Percentiles rank a stretch among this genome's conserved stretches.
phyloP scores from a whole-genome alignment of 2,888 invertebrate genomes.

The Troglohyphantes excavatus region DNA sequence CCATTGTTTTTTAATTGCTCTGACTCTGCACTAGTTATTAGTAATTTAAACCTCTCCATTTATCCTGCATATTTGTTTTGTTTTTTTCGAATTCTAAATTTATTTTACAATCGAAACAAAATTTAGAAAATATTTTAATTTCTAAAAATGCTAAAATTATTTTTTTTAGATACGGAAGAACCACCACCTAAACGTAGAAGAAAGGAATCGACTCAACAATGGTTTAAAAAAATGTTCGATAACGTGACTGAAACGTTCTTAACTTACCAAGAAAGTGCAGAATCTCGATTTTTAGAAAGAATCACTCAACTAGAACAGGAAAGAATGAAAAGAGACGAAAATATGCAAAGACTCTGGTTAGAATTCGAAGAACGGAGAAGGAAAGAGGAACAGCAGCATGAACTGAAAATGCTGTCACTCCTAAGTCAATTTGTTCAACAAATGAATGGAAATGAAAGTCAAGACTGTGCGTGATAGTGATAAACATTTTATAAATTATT shows the following conservation, averaged over 20 bases:
- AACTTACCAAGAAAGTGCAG: constrained; percentile 62
- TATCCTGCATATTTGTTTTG: no score
- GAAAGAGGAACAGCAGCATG: constrained; percentile 74
- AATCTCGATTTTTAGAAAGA: constrained; percentile 68
- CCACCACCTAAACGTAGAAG: constrained; percentile 54
- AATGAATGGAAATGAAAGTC: constrained; percentile 37
- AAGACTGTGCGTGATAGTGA: not conserved
- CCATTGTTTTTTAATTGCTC: no score
- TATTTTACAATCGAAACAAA: not conserved
- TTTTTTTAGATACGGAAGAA: constrained; percentile 26
- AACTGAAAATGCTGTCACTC: constrained; percentile 66
- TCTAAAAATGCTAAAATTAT: not conserved
- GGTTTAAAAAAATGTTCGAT: constrained; percentile 57
- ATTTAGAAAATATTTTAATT: not conserved
- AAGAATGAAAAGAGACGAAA: constrained; percentile 71
- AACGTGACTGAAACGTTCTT: constrained; percentile 71
- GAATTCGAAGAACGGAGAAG: constrained; percentile 72
- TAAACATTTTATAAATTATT: no score
- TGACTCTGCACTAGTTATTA: no score
- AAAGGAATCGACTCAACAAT: constrained; percentile 16
- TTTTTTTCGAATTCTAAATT: not conserved
- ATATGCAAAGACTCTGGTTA: constrained; percentile 67
- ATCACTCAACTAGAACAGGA: constrained; percentile 67
- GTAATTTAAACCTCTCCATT: no score
- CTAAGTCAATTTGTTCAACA: constrained; percentile 65